Conservation (phyloP, 1,140 invertebrate species). For the Himalopsyche phryganea region DNA sequence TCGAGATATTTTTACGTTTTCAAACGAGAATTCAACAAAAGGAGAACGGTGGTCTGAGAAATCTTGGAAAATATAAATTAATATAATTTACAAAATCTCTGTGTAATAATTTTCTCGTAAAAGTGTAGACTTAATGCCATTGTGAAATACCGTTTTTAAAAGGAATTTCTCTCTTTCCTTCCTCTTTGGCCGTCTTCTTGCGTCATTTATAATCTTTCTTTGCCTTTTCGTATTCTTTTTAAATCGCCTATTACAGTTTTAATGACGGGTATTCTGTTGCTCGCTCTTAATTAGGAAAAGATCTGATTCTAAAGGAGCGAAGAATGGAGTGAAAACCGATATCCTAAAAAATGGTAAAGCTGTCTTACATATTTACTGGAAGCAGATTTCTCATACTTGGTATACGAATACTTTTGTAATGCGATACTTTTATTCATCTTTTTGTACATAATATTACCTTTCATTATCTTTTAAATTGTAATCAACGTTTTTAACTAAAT, state of each 20-base stretch:
- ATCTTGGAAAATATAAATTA: conserved; percentile 33
- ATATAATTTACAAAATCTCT: conserved; percentile 35
- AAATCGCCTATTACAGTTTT: conserved; percentile 35
- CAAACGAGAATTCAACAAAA: conserved; percentile 9
- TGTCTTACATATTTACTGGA: background rate
- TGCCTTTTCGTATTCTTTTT: conserved; percentile 33
- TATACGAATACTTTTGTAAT: no score
- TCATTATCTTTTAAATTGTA: no score
- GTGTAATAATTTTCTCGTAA: conserved; percentile 34
- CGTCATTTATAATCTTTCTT: conserved; percentile 34
- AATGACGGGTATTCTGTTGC: conserved; percentile 32
- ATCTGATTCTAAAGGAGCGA: conserved; percentile 27
- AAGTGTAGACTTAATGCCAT: conserved; percentile 34
- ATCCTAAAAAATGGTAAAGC: conserved; percentile 5
- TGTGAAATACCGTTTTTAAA: conserved; percentile 33
- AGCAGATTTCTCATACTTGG: no score
- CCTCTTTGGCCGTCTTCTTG: conserved; percentile 9
- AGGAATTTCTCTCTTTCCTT: conserved; percentile 25
- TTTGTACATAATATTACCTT: no score
- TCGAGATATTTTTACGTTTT: conserved; percentile 15
- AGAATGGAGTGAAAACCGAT: conserved; percentile 16
- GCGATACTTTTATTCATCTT: no score
- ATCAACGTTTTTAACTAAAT: no score
- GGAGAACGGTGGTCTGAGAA: conserved; percentile 1
- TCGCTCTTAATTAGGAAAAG: conserved; percentile 33